phyloP scores from a whole-genome alignment of 2,797 vertebrate species.

The Eulemur albifrons region DNA sequence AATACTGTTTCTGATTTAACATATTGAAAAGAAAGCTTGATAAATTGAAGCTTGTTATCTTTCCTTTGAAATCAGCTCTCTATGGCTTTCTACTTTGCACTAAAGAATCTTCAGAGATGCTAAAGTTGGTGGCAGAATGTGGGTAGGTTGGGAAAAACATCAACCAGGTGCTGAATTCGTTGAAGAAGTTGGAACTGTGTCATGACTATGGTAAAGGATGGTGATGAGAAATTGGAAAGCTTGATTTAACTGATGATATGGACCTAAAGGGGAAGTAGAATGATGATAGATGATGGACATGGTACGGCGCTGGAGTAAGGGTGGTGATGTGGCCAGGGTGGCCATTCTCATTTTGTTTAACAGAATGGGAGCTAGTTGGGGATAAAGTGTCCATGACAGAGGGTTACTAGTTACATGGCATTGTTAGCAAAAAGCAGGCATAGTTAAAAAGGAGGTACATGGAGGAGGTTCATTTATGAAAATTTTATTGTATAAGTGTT shows the following conservation, averaged over 20 bases:
- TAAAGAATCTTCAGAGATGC: background rate
- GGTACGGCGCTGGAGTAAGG: background rate
- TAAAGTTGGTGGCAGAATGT: background rate
- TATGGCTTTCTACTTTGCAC: background rate
- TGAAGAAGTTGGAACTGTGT: background rate
- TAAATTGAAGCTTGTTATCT: background rate
- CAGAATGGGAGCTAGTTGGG: background rate
- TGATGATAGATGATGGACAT: background rate
- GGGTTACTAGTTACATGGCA: background rate
- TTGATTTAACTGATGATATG: background rate
- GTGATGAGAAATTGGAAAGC: background rate
- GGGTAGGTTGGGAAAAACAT: background rate
- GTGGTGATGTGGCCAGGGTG: background rate
- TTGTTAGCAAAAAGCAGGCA: background rate
- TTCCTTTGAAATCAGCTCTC: background rate
- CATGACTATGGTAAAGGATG: background rate
- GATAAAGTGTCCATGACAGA: background rate
- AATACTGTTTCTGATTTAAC: background rate
- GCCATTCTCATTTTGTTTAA: background rate
- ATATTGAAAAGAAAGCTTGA: background rate
- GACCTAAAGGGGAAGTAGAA: background rate
- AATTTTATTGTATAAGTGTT: background rate
- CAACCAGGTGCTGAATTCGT: background rate
- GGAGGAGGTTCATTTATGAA: background rate
- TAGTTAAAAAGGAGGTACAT: background rate